Percentiles rank a stretch among this genome's conserved stretches.
These are phyloP conservation scores for Nesometra sesokonis DNA, from an alignment of 35 echinoderm and acorn worm genomes.

Conservation along the genomic window DNA sequence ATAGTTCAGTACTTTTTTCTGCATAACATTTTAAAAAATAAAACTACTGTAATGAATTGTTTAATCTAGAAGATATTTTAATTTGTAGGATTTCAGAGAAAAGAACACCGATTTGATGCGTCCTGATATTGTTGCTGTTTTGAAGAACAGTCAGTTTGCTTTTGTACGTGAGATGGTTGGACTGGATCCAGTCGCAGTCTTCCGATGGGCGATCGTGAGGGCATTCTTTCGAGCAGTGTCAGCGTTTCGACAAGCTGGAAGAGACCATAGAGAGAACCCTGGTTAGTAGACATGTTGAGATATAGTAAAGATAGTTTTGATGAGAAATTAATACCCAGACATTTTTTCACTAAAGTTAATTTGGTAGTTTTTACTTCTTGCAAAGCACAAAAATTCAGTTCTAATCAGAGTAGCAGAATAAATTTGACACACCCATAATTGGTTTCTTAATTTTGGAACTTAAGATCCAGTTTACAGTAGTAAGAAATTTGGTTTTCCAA, in stretches of 20 bases:
- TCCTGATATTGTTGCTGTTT: slow-evolving; percentile 70
- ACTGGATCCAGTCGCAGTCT: slow-evolving; percentile 85
- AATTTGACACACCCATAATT: too few species aligned
- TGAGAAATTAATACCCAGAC: too few species aligned
- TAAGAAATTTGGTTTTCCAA: too few species aligned
- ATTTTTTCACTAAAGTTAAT: too few species aligned
- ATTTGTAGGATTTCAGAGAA: slow-evolving; percentile 69
- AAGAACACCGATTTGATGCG: slow-evolving; percentile 93
- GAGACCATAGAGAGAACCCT: slow-evolving; percentile 25
- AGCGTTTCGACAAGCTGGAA: slow-evolving; percentile 60
- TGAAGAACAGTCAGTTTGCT: slow-evolving; percentile 89
- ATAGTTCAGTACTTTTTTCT: too few species aligned
- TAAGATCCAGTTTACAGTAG: too few species aligned
- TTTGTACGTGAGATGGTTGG: slow-evolving; percentile 89
- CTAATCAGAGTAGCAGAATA: too few species aligned
- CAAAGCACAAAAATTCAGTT: too few species aligned
- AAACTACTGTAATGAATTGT: too few species aligned
- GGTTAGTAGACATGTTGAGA: neutral
- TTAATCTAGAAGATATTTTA: neutral
- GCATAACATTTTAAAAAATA: too few species aligned
- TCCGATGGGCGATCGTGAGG: slow-evolving; percentile 92
- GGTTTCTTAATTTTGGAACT: too few species aligned
- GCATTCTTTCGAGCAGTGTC: slow-evolving; percentile 72
- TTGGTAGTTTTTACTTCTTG: too few species aligned
- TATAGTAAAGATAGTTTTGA: neutral